Evolutionary conservation across 2,797 vertebrate species (phyloP).

Genomic region (Myripristis jacobus): DNA sequence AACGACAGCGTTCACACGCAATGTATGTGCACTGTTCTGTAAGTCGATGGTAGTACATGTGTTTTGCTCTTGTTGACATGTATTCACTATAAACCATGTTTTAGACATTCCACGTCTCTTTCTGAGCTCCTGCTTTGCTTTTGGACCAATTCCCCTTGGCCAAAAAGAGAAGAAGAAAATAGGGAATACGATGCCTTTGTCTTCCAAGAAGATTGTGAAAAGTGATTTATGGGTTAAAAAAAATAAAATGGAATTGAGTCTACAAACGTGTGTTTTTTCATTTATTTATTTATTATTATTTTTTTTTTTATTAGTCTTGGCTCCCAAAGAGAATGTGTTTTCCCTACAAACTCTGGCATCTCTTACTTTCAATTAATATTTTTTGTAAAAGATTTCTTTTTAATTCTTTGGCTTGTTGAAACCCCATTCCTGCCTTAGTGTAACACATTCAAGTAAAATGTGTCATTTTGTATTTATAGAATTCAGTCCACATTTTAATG

Average conservation of each 20-base stretch:
- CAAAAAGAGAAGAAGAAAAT: constrained; percentile 69
- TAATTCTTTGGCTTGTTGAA: no score
- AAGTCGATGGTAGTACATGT: constrained; percentile 63
- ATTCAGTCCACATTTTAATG: constrained; percentile 1
- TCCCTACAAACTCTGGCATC: neutral
- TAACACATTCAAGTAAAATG: neutral
- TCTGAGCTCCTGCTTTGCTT: constrained; percentile 77
- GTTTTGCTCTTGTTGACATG: constrained; percentile 69
- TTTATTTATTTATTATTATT: neutral
- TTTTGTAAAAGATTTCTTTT: no score
- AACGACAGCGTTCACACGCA: constrained; percentile 56
- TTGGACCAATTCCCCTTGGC: constrained; percentile 82
- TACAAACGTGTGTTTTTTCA: constrained; percentile 12
- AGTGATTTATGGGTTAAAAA: constrained; percentile 78
- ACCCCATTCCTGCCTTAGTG: neutral
- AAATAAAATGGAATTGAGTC: constrained; percentile 65
- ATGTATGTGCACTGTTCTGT: constrained; percentile 74
- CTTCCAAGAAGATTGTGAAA: constrained; percentile 88
- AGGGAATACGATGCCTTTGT: constrained; percentile 81
- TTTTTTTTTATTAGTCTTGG: neutral
- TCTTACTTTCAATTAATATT: no score
- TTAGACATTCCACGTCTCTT: constrained; percentile 77
- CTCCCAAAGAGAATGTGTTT: neutral
- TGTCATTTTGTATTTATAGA: neutral
- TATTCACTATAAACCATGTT: constrained; percentile 68